Conservation (phyloP, 2,888 invertebrate genomes). For the Cabera pusaria region DNA sequence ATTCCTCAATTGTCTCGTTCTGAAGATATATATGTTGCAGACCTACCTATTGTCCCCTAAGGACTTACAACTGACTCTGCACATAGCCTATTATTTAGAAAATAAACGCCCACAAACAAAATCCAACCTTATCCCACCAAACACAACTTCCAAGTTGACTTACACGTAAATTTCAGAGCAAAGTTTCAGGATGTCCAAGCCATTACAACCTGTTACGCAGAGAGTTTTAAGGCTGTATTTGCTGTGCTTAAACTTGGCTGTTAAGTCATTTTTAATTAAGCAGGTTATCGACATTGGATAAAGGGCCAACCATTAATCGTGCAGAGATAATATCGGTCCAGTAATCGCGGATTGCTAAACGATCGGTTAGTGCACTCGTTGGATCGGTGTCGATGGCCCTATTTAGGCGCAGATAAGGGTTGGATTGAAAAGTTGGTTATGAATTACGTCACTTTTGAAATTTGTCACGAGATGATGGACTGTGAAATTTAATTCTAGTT, state of each 20-base stretch:
- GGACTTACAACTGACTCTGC: slow-evolving; percentile 70
- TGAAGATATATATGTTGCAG: slow-evolving; percentile 69
- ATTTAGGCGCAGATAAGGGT: slow-evolving; percentile 30
- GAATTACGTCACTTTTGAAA: slow-evolving; percentile 13
- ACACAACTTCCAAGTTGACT: slow-evolving; percentile 24
- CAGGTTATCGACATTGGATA: slow-evolving; percentile 68
- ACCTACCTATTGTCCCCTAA: slow-evolving; percentile 75
- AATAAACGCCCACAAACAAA: slow-evolving; percentile 28
- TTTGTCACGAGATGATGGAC: no score
- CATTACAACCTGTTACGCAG: slow-evolving; percentile 19
- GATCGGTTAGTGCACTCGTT: slow-evolving; percentile 62
- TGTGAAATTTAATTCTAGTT: no score
- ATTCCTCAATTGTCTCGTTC: slow-evolving; percentile 76
- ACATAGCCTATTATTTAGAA: slow-evolving; percentile 56
- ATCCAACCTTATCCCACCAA: slow-evolving; percentile 26
- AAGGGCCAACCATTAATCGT: slow-evolving; percentile 76
- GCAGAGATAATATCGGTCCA: slow-evolving; percentile 71
- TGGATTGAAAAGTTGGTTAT: slow-evolving; percentile 25
- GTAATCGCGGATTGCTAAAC: slow-evolving; percentile 77
- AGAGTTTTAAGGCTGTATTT: slow-evolving; percentile 32
- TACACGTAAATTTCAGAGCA: slow-evolving; percentile 22
- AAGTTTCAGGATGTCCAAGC: slow-evolving; percentile 16
- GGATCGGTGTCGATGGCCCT: slow-evolving; percentile 55
- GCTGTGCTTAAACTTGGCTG: slow-evolving; percentile 19
- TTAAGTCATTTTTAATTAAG: slow-evolving; percentile 43